Conservation (phyloP, 2,113 vertebrate genomes). For the Campylomormyrus tamandua region DNA sequence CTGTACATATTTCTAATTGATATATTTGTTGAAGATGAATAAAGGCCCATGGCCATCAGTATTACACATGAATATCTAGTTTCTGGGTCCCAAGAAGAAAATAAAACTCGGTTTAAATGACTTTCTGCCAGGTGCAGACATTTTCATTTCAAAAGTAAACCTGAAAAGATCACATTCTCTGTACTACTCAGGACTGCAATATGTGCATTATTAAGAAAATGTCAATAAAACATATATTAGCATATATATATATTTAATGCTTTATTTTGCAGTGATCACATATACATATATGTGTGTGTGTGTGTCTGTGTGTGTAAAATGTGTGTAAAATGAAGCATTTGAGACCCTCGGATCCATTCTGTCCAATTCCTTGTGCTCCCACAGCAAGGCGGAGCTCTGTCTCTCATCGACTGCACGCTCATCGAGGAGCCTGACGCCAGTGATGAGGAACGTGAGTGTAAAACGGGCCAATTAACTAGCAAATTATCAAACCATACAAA, state of each 20-base stretch:
- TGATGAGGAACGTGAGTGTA: constrained; percentile 81
- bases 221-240: not conserved
- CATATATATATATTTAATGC: too few relatives aligned
- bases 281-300: too few relatives aligned
- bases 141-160: not conserved
- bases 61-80: not conserved
- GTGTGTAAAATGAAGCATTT: not conserved
- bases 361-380: constrained; percentile 35
- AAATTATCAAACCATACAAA: not conserved
- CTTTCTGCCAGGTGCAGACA: not conserved
- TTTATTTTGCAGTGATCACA: too few relatives aligned
- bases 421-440: constrained; percentile 83
- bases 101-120: not conserved
- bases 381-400: constrained; percentile 92
- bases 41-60: not conserved
- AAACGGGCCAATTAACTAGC: not conserved
- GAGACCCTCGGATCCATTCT: not conserved
- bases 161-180: not conserved
- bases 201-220: not conserved
- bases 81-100: not conserved
- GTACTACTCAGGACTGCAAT: not conserved
- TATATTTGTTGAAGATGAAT: not conserved
- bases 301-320: not conserved
- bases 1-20: not conserved
- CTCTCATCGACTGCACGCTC: constrained; percentile 89